phyloP scores from a whole-genome alignment of 2,113 vertebrate genomes.

The Haemorhous mexicanus region DNA sequence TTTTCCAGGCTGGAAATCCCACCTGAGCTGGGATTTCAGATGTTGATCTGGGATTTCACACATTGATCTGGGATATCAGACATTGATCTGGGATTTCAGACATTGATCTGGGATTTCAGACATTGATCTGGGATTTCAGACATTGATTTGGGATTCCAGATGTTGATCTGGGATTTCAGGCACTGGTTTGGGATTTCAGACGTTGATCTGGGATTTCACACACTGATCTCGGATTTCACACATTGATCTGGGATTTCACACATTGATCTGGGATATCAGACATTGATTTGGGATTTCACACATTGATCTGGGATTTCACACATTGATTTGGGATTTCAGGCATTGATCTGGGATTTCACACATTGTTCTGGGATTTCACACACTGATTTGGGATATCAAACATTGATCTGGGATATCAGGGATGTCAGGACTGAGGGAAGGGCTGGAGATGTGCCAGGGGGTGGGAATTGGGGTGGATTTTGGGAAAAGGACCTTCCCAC shows the following conservation, averaged over 20 bases:
- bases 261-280: background rate
- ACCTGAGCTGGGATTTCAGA: rapidly evolving
- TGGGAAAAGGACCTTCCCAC: background rate
- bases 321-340: background rate
- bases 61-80: background rate
- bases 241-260: background rate
- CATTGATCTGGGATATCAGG: background rate
- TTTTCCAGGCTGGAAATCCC: background rate
- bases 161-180: background rate
- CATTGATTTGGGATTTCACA: background rate
- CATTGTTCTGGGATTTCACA: background rate
- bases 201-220: rapidly evolving
- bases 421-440: background rate
- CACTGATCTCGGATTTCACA: rapidly evolving
- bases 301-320: rapidly evolving
- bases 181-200: background rate
- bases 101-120: rapidly evolving
- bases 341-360: background rate
- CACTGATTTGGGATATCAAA: background rate
- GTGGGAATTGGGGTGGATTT: background rate
- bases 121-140: rapidly evolving
- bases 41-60: too few species aligned
- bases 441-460: background rate
- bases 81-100: background rate
- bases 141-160: background rate